Conservation (phyloP, 2,113 vertebrate species). For the Tauraco erythrolophus region DNA sequence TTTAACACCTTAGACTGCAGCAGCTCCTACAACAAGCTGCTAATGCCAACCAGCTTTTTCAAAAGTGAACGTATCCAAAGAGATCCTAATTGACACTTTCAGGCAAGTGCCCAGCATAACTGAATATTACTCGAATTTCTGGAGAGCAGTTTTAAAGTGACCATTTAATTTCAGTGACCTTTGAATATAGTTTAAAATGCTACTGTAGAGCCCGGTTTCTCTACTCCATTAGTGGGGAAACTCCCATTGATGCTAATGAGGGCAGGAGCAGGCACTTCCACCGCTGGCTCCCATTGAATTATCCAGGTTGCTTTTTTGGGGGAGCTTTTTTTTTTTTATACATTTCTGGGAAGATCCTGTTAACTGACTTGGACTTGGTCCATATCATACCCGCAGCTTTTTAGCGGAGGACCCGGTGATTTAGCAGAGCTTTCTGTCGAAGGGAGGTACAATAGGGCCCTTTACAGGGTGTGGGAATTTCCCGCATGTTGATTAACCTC, state of each 20-base stretch:
- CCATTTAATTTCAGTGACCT: slow-evolving; percentile 59
- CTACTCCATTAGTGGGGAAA: slow-evolving; percentile 25
- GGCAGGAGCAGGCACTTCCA: background rate
- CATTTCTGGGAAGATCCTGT: slow-evolving; percentile 34
- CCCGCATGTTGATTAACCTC: slow-evolving; percentile 52
- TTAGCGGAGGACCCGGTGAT: background rate
- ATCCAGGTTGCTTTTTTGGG: background rate
- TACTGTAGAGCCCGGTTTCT: slow-evolving; percentile 3
- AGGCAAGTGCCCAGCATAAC: slow-evolving; percentile 45
- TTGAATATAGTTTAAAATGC: slow-evolving; percentile 35
- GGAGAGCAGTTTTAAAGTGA: slow-evolving; percentile 18
- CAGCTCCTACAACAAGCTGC: slow-evolving; percentile 14
- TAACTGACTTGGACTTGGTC: slow-evolving; percentile 6
- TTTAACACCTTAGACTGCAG: slow-evolving; percentile 53
- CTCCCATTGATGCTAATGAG: slow-evolving; percentile 31
- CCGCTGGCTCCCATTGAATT: background rate
- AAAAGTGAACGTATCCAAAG: slow-evolving; percentile 38
- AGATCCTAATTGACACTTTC: slow-evolving; percentile 66
- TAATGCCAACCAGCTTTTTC: slow-evolving; percentile 47
- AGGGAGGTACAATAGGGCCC: slow-evolving; percentile 28
- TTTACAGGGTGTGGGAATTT: slow-evolving; percentile 49
- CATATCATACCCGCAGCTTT: background rate
- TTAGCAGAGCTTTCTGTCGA: background rate
- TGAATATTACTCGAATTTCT: slow-evolving; percentile 39
- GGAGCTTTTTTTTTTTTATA: background rate